Evolutionary conservation across 2,888 invertebrate species (phyloP).

Genomic region (Notodonta ziczac): DNA sequence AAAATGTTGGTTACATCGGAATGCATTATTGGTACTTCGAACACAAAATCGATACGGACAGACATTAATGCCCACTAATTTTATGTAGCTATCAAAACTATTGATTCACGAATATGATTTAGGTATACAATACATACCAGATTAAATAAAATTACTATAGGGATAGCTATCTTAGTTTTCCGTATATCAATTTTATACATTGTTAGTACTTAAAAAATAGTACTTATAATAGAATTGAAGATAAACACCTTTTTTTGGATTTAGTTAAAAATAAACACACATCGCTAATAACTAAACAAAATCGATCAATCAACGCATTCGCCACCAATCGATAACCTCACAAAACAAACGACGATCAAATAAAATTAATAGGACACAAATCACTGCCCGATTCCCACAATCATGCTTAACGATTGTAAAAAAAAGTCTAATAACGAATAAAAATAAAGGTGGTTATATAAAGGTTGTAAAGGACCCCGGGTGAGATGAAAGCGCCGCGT

Average conservation of each 20-base stretch:
- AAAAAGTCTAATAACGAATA: constrained; percentile 70
- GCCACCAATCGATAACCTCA: constrained; percentile 38
- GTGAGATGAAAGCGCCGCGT: constrained; percentile 74
- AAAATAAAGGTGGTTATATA: constrained; percentile 53
- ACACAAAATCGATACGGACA: too few species aligned
- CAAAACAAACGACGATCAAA: constrained; percentile 66
- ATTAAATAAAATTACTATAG: too few species aligned
- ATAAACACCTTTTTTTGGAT: too few species aligned
- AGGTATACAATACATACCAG: neutral
- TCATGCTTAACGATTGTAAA: constrained; percentile 64
- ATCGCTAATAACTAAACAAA: constrained; percentile 25
- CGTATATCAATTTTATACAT: too few species aligned
- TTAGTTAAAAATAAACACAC: constrained; percentile 20
- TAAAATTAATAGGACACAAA: constrained; percentile 73
- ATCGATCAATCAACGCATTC: constrained; percentile 38
- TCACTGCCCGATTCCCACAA: constrained; percentile 75
- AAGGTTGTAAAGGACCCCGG: constrained; percentile 62
- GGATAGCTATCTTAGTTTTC: too few species aligned
- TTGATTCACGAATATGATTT: neutral
- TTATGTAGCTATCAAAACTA: too few species aligned
- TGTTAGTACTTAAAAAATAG: too few species aligned
- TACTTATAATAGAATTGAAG: too few species aligned
- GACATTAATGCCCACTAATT: too few species aligned
- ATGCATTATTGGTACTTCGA: too few species aligned
- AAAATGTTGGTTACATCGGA: too few species aligned